Base-by-base conservation (phyloP, 2,797 vertebrate species). In the Sebastes oblongus region DNA sequence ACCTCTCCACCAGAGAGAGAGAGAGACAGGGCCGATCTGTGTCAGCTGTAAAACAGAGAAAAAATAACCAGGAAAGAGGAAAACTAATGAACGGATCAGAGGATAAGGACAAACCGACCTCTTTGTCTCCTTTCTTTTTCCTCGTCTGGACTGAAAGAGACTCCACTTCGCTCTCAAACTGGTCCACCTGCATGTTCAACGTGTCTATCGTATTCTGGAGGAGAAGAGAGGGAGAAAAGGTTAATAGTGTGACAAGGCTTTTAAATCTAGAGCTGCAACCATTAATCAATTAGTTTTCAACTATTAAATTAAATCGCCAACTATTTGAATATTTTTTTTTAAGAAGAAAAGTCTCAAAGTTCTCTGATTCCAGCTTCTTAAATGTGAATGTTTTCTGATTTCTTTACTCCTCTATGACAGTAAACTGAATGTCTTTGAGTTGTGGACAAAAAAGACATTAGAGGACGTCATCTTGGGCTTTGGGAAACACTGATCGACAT, bases 151-250 rank as follows among this genome's bases (percentile, higher is more conserved):
- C 97, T 0, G 97, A 98, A 6, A 98, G 95, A 2, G 96, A 97
- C 90, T 98, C 97, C 87, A 97, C 97, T 62, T 98, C 97, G 7
- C 97, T 98, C 92, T 98, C 97, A 65, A 97, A 98, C 95, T 97
- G 97, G 93, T 98, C 97, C 96, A 98, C 97, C 93, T 98, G 97
- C 97, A 98, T 98, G 95, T 98, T 98, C 67, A 98, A 79, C 5
- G 95, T 96, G 95, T 98, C 97, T 72, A 98, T 98, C 46, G 96
- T 98, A 50, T 96, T 96, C 97, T 98, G 86, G 8, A 55, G 64
- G 59, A 27, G 2, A 50, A 58, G 22, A 71, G 1, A 29, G 7
- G 42, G 20, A 46, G 1, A 56, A 54, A 6, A 24, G 4, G 42
- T 78, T 52, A 22, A 25, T 5, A 22, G 36, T 8, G 25, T 10